These are phyloP conservation scores for Raillietiella orientalis DNA, from an alignment of 2,888 invertebrate species.

Conservation along the genomic window DNA sequence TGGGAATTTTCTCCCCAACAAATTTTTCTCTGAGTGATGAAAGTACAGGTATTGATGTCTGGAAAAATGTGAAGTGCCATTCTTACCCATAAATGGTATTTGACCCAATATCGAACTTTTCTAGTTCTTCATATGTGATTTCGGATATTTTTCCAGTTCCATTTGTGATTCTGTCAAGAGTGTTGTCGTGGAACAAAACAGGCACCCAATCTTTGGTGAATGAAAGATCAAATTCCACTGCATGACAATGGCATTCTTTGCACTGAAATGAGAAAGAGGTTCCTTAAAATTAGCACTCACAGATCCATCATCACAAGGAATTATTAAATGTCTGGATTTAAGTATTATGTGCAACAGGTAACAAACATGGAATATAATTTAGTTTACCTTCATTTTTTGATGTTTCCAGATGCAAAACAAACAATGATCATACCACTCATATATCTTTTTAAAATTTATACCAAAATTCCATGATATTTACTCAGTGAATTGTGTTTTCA, in stretches of 20 bases:
- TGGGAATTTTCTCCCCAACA: conserved; percentile 23
- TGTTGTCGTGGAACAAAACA: conserved; percentile 38
- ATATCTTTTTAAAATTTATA: no score
- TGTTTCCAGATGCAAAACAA: no score
- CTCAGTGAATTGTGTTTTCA: no score
- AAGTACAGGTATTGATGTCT: no score
- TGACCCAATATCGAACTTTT: conserved; percentile 25
- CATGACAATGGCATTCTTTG: conserved; percentile 29
- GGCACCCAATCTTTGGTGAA: conserved; percentile 37
- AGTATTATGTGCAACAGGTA: no score
- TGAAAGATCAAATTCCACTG: conserved; percentile 40
- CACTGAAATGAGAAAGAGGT: no score
- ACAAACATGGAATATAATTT: neutral
- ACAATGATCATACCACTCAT: no score
- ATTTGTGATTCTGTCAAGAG: conserved; percentile 28
- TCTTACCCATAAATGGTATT: conserved; percentile 13
- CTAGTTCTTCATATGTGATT: conserved; percentile 26
- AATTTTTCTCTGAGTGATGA: conserved; percentile 33
- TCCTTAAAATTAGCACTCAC: no score
- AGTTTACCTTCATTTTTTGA: no score
- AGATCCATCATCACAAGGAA: no score
- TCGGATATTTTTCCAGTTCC: conserved; percentile 18
- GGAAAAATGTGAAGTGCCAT: neutral
- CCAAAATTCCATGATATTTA: no score
- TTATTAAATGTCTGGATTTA: no score